These are phyloP conservation scores for Capitulum mitella DNA, from an alignment of 2,888 invertebrate species.

Conservation along the genomic window DNA sequence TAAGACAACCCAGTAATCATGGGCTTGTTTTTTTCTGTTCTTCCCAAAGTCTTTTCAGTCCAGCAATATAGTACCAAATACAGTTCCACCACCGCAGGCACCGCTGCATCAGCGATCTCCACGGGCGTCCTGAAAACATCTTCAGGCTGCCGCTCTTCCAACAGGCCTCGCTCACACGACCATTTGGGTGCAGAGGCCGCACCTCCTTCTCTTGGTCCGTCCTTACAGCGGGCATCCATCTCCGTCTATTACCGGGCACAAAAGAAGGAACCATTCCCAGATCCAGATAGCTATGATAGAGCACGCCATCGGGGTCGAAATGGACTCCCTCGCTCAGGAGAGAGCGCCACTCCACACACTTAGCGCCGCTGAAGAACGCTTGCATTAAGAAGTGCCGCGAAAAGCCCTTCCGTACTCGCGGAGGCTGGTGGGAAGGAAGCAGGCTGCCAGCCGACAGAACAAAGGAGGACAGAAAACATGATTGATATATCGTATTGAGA, in stretches of 20 bases:
- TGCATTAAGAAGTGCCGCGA: not conserved
- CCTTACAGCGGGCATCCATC: not conserved
- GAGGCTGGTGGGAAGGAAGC: not conserved
- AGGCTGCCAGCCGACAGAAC: not conserved
- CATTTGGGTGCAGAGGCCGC: not conserved
- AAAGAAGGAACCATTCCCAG: conserved; percentile 5
- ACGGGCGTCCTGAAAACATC: not conserved
- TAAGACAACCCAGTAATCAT: no score
- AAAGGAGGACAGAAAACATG: not conserved
- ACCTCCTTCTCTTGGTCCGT: not conserved
- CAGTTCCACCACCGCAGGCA: not conserved
- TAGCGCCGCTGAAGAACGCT: not conserved
- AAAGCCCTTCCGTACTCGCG: not conserved
- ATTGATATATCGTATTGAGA: not conserved
- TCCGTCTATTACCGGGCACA: conserved; percentile 20
- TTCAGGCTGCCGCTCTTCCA: not conserved
- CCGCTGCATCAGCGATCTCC: not conserved
- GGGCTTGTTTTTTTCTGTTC: no score
- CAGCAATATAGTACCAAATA: not conserved
- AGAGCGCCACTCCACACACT: not conserved
- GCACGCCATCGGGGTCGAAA: not conserved
- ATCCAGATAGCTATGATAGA: conserved; percentile 23
- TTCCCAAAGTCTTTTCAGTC: no score
- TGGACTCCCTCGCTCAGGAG: not conserved
- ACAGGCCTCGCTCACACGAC: not conserved